A percentile compares a stretch with the other conserved stretches of the same genome.
phyloP scores from a whole-genome alignment of 2,113 vertebrate genomes.

The Ictalurus punctatus region DNA sequence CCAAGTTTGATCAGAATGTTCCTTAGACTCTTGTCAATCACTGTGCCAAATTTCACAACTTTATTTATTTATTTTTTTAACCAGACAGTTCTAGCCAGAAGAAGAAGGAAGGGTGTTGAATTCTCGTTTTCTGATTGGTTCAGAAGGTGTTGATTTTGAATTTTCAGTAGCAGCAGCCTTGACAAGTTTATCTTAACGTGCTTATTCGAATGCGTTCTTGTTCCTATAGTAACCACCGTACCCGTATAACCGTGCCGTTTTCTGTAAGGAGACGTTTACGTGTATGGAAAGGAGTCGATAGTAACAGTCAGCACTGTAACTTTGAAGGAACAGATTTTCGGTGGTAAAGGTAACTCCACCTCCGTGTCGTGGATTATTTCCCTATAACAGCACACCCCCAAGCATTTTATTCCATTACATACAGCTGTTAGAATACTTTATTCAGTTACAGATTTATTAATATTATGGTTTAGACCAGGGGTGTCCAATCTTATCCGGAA shows the following conservation, averaged over 20 bases:
- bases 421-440: too few relatives aligned
- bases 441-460: too few relatives aligned
- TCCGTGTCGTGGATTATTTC: background rate
- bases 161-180: background rate
- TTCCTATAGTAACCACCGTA: background rate
- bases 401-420: background rate
- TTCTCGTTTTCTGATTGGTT: too few relatives aligned
- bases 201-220: background rate
- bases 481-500: too few relatives aligned
- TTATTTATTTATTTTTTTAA: too few relatives aligned
- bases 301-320: background rate
- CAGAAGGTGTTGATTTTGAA: background rate
- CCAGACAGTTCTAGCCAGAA: too few relatives aligned
- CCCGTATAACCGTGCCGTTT: background rate
- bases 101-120: too few relatives aligned
- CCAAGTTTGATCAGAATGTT: too few relatives aligned
- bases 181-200: background rate
- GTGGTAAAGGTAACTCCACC: background rate
- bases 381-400: background rate
- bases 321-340: too few relatives aligned
- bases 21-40: too few relatives aligned
- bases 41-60: too few relatives aligned
- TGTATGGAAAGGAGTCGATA: background rate
- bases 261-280: background rate
- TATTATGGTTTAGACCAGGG: background rate